Percentiles rank a stretch among this genome's conserved stretches.
phyloP scores from a whole-genome alignment of 2,797 vertebrate species.

The Gallinago stenura region DNA sequence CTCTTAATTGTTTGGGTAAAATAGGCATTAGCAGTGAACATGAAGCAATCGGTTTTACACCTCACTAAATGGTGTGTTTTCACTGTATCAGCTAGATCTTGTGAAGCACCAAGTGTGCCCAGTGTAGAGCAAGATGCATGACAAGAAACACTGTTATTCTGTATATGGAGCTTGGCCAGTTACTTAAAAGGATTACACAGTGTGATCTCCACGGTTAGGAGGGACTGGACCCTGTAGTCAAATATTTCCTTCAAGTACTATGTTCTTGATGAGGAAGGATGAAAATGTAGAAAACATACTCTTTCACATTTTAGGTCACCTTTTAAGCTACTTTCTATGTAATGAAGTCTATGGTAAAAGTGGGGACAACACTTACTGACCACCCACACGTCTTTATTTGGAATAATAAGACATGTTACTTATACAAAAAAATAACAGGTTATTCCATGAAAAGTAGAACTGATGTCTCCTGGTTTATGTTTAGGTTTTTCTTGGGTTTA shows the following conservation, averaged over 20 bases:
- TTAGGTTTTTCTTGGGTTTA: neutral
- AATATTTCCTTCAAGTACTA: neutral
- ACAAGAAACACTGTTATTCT: neutral
- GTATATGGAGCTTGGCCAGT: neutral
- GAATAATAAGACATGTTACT: neutral
- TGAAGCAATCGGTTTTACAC: neutral
- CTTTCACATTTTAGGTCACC: neutral
- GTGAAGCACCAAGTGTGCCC: neutral
- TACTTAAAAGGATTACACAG: slow-evolving; percentile 48
- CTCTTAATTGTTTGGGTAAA: neutral
- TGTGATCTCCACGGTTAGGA: neutral
- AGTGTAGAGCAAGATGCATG: neutral
- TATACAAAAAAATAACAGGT: neutral
- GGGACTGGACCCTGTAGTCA: neutral
- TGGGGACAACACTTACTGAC: neutral
- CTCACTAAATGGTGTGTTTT: neutral
- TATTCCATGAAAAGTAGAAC: neutral
- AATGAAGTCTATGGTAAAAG: neutral
- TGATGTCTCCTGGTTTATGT: neutral
- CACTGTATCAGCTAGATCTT: neutral
- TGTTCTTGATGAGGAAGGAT: neutral
- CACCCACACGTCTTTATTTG: neutral
- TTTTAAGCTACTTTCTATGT: neutral
- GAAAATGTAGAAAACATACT: neutral
- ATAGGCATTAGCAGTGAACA: neutral